Evolutionary conservation across 1,140 invertebrate genomes (phyloP), one percentile per base, ranked within the genome.

Genomic region (Drosophila sucinea): DNA sequence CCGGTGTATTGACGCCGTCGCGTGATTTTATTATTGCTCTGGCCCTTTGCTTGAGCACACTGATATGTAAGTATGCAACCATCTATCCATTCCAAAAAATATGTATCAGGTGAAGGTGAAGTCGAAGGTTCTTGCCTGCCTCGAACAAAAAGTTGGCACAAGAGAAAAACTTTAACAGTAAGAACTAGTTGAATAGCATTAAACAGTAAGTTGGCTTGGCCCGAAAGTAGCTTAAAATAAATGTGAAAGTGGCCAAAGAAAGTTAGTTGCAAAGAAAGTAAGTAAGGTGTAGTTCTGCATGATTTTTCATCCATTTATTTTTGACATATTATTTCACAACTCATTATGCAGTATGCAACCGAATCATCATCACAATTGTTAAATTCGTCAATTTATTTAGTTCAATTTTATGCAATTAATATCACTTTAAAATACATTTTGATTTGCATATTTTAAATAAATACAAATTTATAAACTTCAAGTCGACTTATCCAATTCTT

Each of bases 11-110:
- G 91, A 95, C 95, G 90, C 95, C 96, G 38, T 96, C 96, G 60
- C 94, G 95, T 91, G 96, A 96, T 94, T 97, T 97, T 93, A 95
- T 97, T 93, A 95, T 97, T 92, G 95, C 96, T 90, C 93, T 96
- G 92, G 94, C 96, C 90, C 93, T 95, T 92, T 96, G 96, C 94
- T 93, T 96, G 78, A 94, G 96, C 92, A 93, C 95, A 81, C 93
- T 96, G 91, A 94, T 96, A 93, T 94, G 96, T 97, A 95, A 96
- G 96, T 94, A 92, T 73, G 7, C 44, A 27, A 51, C 23, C 44
- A 25, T 8, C 23, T 7, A 10, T 47, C n/a, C 41, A 17, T 44
- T 17, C 4, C n/a, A 44, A 17, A 90, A 44, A 17, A 90, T 60
- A 80, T 81, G 35, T 54, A 47, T 41, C 44, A 41, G 54, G 7